Conservation (phyloP, 1,140 invertebrate species). For the Drosophila setifemur region DNA sequence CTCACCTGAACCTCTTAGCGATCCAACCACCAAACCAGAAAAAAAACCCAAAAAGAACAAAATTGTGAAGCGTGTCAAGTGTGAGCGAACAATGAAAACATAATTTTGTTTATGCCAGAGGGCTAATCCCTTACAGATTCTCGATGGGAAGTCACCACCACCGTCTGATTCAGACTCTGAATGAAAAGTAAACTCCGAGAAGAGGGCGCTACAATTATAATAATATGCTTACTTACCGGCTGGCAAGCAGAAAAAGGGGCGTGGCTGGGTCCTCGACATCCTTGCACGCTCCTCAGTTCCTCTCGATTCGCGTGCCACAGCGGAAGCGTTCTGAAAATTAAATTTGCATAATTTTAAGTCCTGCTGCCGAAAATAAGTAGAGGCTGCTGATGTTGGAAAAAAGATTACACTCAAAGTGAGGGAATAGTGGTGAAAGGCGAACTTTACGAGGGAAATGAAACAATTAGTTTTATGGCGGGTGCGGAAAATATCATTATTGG, state of each 20-base stretch:
- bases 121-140: slow-evolving; percentile 6
- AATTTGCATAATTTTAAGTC: slow-evolving; percentile 58
- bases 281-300: slow-evolving; percentile 1
- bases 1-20: background rate
- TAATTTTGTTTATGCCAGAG: slow-evolving; percentile 38
- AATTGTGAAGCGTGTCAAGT: slow-evolving; percentile 20
- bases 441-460: background rate
- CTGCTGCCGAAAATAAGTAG: slow-evolving; percentile 1
- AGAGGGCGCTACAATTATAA: slow-evolving; percentile 46
- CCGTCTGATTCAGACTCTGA: too few relatives aligned
- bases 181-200: background rate
- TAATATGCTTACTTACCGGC: slow-evolving; percentile 40
- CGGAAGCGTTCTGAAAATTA: slow-evolving; percentile 51
- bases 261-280: slow-evolving; percentile 17
- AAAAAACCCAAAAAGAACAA: too few relatives aligned
- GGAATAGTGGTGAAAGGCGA: background rate
- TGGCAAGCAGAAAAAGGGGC: slow-evolving; percentile 19
- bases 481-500: too few relatives aligned
- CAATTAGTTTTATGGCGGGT: background rate
- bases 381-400: background rate
- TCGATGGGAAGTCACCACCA: slow-evolving; percentile 7
- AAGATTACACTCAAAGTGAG: background rate
- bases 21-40: slow-evolving; percentile 1
- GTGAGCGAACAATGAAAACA: slow-evolving; percentile 42
- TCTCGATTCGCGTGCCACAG: slow-evolving; percentile 36